Conservation (phyloP, 2,888 invertebrate genomes). For the Melieria omissa region DNA sequence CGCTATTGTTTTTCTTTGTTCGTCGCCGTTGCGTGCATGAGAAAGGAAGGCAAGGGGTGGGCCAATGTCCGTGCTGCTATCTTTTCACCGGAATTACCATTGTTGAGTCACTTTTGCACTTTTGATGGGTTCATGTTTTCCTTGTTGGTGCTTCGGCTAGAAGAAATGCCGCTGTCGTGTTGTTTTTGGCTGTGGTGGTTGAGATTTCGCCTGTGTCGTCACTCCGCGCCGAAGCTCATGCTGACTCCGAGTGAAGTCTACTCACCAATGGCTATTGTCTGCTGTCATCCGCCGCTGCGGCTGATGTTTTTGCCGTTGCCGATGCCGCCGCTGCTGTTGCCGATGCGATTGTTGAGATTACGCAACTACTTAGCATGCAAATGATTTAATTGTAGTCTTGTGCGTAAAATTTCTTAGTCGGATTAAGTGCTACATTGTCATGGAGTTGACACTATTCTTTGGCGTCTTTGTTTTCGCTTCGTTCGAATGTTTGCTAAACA, state of each 20-base stretch:
- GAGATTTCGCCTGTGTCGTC: conserved; percentile 1
- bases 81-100: conserved; percentile 19
- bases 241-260: background rate
- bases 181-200: background rate
- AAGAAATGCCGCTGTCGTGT: background rate
- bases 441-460: conserved; percentile 24
- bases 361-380: conserved; percentile 50
- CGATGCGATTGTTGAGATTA: conserved; percentile 26
- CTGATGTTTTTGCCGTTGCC: background rate
- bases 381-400: conserved; percentile 52
- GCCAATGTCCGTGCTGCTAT: conserved; percentile 5
- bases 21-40: background rate
- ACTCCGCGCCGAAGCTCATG: background rate
- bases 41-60: conserved; percentile 9
- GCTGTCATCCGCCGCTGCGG: background rate
- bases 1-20: conserved; percentile 6
- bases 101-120: conserved; percentile 34
- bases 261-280: background rate
- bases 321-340: background rate
- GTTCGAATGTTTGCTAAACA: too few relatives aligned
- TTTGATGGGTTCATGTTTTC: conserved; percentile 33
- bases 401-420: conserved; percentile 26
- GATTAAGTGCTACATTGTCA: conserved; percentile 29
- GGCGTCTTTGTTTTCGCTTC: conserved; percentile 15
- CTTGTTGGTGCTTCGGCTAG: conserved; percentile 18